phyloP scores from a whole-genome alignment of 2,888 invertebrate genomes.

The Liodrosophila aerea region DNA sequence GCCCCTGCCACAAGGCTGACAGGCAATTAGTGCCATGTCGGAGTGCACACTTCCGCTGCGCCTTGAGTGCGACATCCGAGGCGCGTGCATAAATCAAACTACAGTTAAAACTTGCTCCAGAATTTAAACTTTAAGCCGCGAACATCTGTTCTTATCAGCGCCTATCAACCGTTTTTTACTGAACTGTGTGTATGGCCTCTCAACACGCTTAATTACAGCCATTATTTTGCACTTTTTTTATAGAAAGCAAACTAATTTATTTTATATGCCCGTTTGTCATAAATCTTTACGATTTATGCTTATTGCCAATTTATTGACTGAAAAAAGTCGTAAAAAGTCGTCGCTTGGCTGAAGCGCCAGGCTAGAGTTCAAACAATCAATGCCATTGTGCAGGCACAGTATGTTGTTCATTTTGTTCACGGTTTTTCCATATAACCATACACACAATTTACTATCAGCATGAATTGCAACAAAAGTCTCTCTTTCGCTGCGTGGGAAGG shows the following conservation, averaged over 20 bases:
- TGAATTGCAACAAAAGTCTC: conserved; percentile 20
- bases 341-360: conserved; percentile 48
- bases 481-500: conserved; percentile 22
- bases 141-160: background rate
- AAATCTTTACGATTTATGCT: conserved; percentile 68
- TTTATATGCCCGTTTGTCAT: conserved; percentile 53
- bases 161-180: background rate
- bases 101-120: conserved; percentile 43
- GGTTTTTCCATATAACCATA: conserved; percentile 58
- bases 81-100: conserved; percentile 46
- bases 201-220: conserved; percentile 57
- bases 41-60: conserved; percentile 50
- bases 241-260: conserved; percentile 54
- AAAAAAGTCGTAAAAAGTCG: conserved; percentile 30
- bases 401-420: conserved; percentile 55
- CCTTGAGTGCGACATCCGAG: conserved; percentile 68
- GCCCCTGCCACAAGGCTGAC: conserved; percentile 13
- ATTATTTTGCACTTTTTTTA: conserved; percentile 34
- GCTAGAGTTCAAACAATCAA: conserved; percentile 74
- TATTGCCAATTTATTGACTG: conserved; percentile 72
- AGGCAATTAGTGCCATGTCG: conserved; percentile 67
- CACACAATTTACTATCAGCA: conserved; percentile 70
- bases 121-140: conserved; percentile 4
- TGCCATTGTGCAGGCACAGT: conserved; percentile 61
- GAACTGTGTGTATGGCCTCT: conserved; percentile 10